Evolutionary conservation across 2,113 vertebrate species (phyloP), one percentile per base, ranked within the genome.

Genomic region (Ailuropoda melanoleuca): DNA sequence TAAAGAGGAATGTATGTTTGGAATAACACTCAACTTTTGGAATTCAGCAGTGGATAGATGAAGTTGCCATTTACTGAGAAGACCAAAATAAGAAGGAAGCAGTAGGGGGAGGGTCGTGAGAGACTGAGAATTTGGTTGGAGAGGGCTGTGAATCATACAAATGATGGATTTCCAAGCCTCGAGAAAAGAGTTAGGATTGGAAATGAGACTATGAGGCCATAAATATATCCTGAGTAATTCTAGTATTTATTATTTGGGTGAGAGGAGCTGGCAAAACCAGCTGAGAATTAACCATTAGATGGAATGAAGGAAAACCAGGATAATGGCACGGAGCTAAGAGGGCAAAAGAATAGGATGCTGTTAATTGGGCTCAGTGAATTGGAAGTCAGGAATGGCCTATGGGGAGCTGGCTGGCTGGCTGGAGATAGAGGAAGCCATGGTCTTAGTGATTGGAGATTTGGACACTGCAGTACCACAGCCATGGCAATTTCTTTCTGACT

Each of bases 21-120:
- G 3, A 81, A 58, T 81, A 48, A 48, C 24, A 56, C 23, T 1
- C 4, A 37, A 10, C 72, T 85, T 94, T 86, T 14, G 72, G 78
- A 74, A 74, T 39, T 88, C 12, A 31, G n/a, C 24, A 80, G 84
- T 85, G 48, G 48, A 26, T 66, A 88, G 17, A 74, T 53, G 34
- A 53, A 81, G 3, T 58, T 88, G 23, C 0, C 46, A 21, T 7
- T 56, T 90, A 43, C 37, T 77, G 29, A 70, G 39, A 50, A 85
- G 48, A 48, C 89, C 12, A 50, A 87, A 89, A 39, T 82, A 26
- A 1, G 18, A 72, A 14, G 18, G 60, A 70, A 90, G 48, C 1
- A 60, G 11, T 62, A 70, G 1, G 10, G 1, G 1, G 1, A 24
- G n/a, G 10, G 18, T 58, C 0, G 0, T 92, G 3, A 3, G 37